Percentiles rank a stretch among this genome's conserved stretches.
These are phyloP conservation scores for Callipepla californica DNA, from an alignment of 2,113 vertebrate species.

Conservation along the genomic window DNA sequence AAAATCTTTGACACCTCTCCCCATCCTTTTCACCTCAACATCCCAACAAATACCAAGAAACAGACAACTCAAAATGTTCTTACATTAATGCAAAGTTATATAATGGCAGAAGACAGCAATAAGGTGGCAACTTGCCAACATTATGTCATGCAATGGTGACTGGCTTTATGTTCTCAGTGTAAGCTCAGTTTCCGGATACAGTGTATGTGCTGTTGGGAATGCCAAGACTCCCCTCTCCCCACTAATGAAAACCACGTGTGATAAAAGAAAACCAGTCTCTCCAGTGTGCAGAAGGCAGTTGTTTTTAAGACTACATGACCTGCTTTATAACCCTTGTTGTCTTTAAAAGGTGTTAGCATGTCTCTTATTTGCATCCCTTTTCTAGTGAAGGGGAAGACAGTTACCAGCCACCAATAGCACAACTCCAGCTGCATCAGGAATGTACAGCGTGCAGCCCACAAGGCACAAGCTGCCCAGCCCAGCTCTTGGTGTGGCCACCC, in stretches of 20 bases:
- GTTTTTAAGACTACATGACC: background rate
- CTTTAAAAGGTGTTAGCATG: background rate
- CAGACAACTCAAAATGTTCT: background rate
- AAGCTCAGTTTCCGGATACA: accelerated
- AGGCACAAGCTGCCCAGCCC: no score
- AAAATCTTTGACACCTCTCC: background rate
- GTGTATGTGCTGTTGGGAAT: accelerated
- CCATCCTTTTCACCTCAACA: background rate
- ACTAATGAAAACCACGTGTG: background rate
- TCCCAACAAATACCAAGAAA: background rate
- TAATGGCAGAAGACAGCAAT: background rate
- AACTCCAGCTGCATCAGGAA: background rate
- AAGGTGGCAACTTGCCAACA: background rate
- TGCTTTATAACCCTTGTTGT: background rate
- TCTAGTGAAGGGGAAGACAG: background rate
- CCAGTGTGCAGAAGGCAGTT: accelerated
- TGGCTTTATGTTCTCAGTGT: background rate
- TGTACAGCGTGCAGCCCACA: no score
- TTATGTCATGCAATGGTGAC: background rate
- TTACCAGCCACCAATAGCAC: background rate
- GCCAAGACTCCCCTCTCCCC: background rate
- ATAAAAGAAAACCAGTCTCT: background rate
- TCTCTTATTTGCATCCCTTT: background rate
- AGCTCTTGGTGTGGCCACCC: no score
- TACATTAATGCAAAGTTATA: background rate